Evolutionary conservation across 2,797 vertebrate species (phyloP).

Genomic region (Iguana delicatissima): DNA sequence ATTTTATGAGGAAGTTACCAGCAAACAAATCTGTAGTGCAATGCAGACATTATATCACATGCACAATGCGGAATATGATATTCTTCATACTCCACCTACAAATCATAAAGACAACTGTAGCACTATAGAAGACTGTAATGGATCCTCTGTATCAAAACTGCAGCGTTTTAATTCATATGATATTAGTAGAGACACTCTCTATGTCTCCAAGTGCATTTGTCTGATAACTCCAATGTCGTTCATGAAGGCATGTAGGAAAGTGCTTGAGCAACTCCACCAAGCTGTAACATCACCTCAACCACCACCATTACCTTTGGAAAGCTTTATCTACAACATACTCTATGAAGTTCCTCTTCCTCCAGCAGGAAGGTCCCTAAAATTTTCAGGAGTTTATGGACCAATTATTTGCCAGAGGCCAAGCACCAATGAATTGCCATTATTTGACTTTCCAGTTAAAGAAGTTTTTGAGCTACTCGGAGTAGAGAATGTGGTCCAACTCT

Average conservation of each 20-base stretch:
- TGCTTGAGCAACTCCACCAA: constrained; percentile 93
- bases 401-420: constrained; percentile 97
- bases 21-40: constrained; percentile 98
- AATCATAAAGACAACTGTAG: constrained; percentile 83
- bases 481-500: constrained; percentile 96
- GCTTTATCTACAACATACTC: constrained; percentile 97
- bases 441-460: constrained; percentile 93
- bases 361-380: constrained; percentile 94
- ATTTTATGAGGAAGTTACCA: constrained; percentile 98
- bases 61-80: constrained; percentile 98
- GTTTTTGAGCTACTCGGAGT: constrained; percentile 95
- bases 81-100: constrained; percentile 85
- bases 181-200: constrained; percentile 96
- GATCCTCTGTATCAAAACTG: constrained; percentile 90
- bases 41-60: constrained; percentile 99
- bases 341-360: constrained; percentile 97
- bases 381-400: constrained; percentile 94
- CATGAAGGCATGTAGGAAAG: constrained; percentile 93
- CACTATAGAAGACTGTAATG: constrained; percentile 76
- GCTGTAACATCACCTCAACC: constrained; percentile 95
- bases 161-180: constrained; percentile 98
- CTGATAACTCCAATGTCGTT: constrained; percentile 98
- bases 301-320: constrained; percentile 95
- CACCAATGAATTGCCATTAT: constrained; percentile 93
- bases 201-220: constrained; percentile 98